phyloP scores from a whole-genome alignment of 64 coral and sea anemone genomes.

The Stichodactyla helianthus region DNA sequence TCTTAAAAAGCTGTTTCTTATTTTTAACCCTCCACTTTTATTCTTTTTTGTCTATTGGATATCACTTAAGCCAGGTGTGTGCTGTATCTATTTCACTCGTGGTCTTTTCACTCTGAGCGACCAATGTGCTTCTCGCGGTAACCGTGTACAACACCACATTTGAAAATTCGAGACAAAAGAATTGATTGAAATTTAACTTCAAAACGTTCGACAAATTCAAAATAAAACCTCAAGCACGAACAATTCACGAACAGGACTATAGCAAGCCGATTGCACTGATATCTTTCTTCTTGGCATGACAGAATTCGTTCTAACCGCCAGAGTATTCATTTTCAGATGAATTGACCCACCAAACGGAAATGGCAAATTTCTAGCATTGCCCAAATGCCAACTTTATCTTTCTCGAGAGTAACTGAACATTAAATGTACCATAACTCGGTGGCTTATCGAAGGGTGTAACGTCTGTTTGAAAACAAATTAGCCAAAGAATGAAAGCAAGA shows the following conservation, averaged over 20 bases:
- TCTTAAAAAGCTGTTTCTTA: background rate
- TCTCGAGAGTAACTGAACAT: background rate
- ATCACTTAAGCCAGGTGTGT: background rate
- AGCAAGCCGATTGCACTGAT: no score
- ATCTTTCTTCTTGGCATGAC: background rate
- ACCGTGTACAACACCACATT: no score
- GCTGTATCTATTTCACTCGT: background rate
- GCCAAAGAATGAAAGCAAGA: background rate
- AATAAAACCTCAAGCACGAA: no score
- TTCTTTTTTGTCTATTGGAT: background rate
- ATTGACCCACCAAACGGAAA: background rate
- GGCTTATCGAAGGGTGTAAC: background rate
- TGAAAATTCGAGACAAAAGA: no score
- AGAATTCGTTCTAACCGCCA: background rate
- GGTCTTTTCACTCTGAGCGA: no score
- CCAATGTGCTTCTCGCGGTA: no score
- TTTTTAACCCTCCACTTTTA: background rate
- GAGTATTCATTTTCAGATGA: background rate
- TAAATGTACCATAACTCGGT: background rate
- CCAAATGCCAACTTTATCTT: slow-evolving; percentile 4
- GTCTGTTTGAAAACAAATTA: background rate
- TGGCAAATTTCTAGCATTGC: slow-evolving; percentile 3
- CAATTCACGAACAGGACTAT: no score
- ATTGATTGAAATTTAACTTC: no score
- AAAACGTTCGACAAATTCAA: no score